Evolutionary conservation across 1,140 invertebrate genomes (phyloP), one percentile per base, ranked within the genome.

Genomic region (Sitobion miscanthi): DNA sequence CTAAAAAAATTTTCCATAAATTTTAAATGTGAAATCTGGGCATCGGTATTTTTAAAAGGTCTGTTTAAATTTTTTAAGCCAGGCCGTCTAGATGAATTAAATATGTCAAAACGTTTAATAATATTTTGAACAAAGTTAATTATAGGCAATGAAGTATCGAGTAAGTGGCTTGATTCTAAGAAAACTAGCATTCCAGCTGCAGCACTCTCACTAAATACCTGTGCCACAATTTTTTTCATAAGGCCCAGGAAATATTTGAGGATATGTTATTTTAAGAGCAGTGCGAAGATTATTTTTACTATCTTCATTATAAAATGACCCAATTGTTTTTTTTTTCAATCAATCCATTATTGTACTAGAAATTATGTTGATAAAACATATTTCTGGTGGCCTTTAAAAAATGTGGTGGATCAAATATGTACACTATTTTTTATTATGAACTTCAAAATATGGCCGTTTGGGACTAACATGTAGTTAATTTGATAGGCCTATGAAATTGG

Each of bases 31-130:
- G 7, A 30, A 14, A 25, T 62, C 77, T 90, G 89, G 9, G 11
- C 2, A 17, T 42, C 30, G 25, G 54, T 69, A 54, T 77, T 90
- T 90, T 90, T 90, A 77, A 62, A 90, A n/a, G 89, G 57, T 25
- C 54, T 38, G n/a, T 54, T 90, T 20, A n/a, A 90, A 30, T 25
- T 23, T 42, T 90, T 90, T 8, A 7, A 54, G 8, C 7, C 38
- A 8, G 49, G 30, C 20, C 30, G 0, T 57, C 57, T 52, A 35
- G 25, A 54, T 3, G 88, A 90, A 54, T 90, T 90, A 62, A 90
- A 90, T 11, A 69, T 90, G 9, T 90, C 89, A 69, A 90, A 90
- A 35, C 77, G 5, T 69, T 90, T 90, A 69, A 47, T 25, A 57
- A 90, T 90, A 45, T 90, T 62, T 45, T 69, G 1, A 11, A 90